Conservation (phyloP, 2,113 vertebrate genomes). For the Pseudorhombus dupliciocellatus region DNA sequence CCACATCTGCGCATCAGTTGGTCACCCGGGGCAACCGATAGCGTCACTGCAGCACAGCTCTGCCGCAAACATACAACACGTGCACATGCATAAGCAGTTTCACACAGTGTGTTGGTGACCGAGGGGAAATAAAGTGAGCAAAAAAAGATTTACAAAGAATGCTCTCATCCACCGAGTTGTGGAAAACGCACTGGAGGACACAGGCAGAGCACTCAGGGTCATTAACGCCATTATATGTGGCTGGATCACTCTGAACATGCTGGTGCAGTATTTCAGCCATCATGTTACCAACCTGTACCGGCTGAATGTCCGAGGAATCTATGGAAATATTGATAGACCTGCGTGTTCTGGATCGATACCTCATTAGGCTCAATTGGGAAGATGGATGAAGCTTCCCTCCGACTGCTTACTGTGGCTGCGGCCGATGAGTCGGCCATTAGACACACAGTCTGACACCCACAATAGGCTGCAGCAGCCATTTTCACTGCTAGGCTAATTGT, state of each 20-base stretch:
- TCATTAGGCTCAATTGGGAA: conserved; percentile 75
- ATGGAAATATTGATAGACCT: conserved; percentile 67
- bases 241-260: conserved; percentile 5
- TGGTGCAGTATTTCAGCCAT: conserved; percentile 30
- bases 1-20: neutral
- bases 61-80: neutral
- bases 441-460: conserved; percentile 55
- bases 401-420: conserved; percentile 49
- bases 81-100: neutral
- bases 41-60: conserved; percentile 20
- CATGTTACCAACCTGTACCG: conserved; percentile 17
- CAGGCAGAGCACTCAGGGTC: conserved; percentile 8
- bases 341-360: conserved; percentile 75
- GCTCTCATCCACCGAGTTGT: neutral
- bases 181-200: neutral
- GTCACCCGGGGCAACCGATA: conserved; percentile 17
- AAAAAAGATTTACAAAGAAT: conserved; percentile 13
- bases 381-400: conserved; percentile 65
- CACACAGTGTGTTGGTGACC: neutral
- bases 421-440: conserved; percentile 68
- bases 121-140: neutral
- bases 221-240: conserved; percentile 37
- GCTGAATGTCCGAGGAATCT: conserved; percentile 38
- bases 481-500: conserved; percentile 55
- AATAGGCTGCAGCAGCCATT: conserved; percentile 49